Conservation (phyloP, 2,797 vertebrate species). For the Chelon auratus region DNA sequence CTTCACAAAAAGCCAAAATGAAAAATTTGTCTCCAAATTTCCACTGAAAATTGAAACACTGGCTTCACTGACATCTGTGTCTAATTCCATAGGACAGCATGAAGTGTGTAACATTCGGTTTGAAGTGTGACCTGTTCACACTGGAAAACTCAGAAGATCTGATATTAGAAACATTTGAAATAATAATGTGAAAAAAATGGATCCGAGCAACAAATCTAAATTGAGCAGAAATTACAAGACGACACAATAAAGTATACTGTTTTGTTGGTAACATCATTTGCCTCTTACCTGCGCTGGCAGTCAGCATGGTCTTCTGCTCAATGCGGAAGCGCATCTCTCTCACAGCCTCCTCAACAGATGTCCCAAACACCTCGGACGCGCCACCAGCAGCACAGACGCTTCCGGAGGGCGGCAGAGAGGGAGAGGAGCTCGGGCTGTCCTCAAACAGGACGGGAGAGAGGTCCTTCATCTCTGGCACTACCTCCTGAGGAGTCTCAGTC, state of each 20-base stretch:
- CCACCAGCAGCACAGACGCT: constrained; percentile 1
- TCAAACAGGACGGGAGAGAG: constrained; percentile 92
- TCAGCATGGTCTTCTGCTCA: constrained; percentile 93
- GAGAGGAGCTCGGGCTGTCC: constrained; percentile 80
- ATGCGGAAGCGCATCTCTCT: constrained; percentile 98
- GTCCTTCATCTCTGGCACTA: constrained; percentile 48
- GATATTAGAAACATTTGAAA: no score
- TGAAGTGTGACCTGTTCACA: no score
- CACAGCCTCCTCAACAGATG: constrained; percentile 91
- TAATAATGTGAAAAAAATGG: no score
- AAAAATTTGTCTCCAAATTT: no score
- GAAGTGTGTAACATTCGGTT: no score
- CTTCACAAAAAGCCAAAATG: no score
- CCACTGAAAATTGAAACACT: no score
- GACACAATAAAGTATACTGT: background rate
- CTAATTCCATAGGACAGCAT: no score
- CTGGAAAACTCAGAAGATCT: no score
- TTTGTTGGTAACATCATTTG: background rate
- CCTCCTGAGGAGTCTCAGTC: constrained; percentile 14
- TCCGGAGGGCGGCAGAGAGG: constrained; percentile 34
- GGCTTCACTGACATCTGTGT: no score
- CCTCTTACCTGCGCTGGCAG: constrained; percentile 93
- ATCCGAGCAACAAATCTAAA: no score
- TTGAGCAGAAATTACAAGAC: no score
- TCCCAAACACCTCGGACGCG: constrained; percentile 88